Percentiles rank a stretch among this genome's conserved stretches.
Evolutionary conservation across 37 sponge, comb jelly and placozoan genomes (phyloP).

Genomic region (Ianthella basta): DNA sequence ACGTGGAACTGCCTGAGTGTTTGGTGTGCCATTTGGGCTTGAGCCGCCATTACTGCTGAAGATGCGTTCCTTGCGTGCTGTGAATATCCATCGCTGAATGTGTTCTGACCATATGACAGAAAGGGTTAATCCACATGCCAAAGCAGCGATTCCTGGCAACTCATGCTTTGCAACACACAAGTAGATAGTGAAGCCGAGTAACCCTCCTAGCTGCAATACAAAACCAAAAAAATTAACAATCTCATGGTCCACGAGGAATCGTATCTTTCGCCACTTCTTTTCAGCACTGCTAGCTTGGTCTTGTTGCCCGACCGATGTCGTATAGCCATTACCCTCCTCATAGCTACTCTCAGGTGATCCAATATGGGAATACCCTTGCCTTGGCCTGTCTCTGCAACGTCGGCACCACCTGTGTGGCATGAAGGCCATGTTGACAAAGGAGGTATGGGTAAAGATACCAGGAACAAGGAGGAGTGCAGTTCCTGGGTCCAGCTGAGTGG

Average conservation of each 20-base stretch:
- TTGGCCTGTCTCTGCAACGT: neutral
- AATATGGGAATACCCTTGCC: neutral
- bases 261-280: neutral
- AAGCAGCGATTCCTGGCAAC: slow-evolving; percentile 20
- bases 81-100: slow-evolving; percentile 16
- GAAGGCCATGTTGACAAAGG: neutral
- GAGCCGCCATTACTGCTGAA: too few relatives aligned
- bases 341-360: neutral
- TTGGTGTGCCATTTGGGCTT: neutral
- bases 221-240: slow-evolving; percentile 16
- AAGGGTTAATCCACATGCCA: slow-evolving; percentile 25
- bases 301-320: neutral
- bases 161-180: neutral
- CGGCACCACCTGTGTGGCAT: too few relatives aligned
- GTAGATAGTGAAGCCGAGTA: neutral
- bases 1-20: neutral
- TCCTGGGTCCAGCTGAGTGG: slow-evolving; percentile 39
- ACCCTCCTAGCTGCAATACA: slow-evolving; percentile 37
- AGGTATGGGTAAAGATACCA: slow-evolving; percentile 49
- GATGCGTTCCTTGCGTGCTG: neutral
- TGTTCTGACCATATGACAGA: slow-evolving; percentile 39
- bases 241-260: slow-evolving; percentile 25
- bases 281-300: neutral
- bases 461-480: slow-evolving; percentile 40
- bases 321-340: neutral